Base-by-base conservation (phyloP, 2,888 invertebrate genomes). In the Antheraea yamamai region DNA sequence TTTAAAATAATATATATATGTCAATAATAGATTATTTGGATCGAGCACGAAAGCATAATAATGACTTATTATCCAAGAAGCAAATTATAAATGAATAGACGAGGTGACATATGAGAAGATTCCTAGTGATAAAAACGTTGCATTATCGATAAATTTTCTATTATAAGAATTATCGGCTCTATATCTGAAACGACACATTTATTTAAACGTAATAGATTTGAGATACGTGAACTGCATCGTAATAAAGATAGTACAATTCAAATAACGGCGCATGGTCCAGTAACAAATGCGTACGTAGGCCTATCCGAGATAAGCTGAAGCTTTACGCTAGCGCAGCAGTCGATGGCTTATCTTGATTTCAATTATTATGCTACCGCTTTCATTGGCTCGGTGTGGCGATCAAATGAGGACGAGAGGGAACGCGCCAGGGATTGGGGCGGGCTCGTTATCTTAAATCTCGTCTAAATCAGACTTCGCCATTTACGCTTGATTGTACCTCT, bases 321-420 rank as follows among this genome's bases (percentile, higher is more conserved):
- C 91, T 93, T 93, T 91, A 88, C 89, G 89, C 88, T 87, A 85
- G 90, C 90, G 84, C 89, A 89, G 91, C 92, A 92, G 88, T 89
- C 89, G 91, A 90, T 89, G 93, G 90, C 91, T 93, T 94, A 94
- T 94, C 94, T 92, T 91, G 92, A 93, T 92, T 94, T 93, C 94
- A 94, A 94, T 94, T 94, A 94, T 92, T 90, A 92, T 90, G 89
- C 91, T 91, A 87, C 86, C 91, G 90, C 90, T 91, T 92, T 89
- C 93, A 93, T 93, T 93, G 91, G 93, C 86, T 87, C 88, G 80
- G 82, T 84, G 87, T 85, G 86, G 86, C 84, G 85, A 86, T 84
- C 85, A 85, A 70, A 70, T 84, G 78, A 79, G 80, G 80, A 79
- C 83, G 86, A 88, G 87, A 84, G 86, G 84, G 84, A 81, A 86